phyloP scores from a whole-genome alignment of 2,113 vertebrate species.

The Casuarius casuarius region DNA sequence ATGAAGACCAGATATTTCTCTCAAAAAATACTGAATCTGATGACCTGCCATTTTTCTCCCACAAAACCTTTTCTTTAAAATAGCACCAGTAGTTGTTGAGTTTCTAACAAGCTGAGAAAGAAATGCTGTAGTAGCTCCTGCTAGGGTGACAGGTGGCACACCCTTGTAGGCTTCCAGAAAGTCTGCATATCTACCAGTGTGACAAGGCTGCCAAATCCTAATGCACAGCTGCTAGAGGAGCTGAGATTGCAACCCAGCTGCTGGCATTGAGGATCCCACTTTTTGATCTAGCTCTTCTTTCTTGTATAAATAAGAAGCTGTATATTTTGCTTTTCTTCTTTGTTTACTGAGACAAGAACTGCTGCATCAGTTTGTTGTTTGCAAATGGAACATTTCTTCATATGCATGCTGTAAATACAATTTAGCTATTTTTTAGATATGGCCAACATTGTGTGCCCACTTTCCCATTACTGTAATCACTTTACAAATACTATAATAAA shows the following conservation, averaged over 20 bases:
- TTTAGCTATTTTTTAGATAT: neutral
- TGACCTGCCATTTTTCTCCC: neutral
- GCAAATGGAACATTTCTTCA: neutral
- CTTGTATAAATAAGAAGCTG: neutral
- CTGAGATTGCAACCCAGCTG: neutral
- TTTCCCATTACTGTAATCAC: neutral
- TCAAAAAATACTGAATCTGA: neutral
- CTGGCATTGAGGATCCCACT: neutral
- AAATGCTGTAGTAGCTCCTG: rapidly evolving
- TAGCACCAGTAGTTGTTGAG: neutral
- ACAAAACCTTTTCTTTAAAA: neutral
- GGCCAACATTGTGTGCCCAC: neutral
- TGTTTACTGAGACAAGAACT: neutral
- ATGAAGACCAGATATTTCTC: neutral
- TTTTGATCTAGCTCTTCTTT: neutral
- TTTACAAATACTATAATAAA: constrained; percentile 20
- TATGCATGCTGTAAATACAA: neutral
- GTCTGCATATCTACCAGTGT: neutral
- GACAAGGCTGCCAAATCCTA: neutral
- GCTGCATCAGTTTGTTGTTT: neutral
- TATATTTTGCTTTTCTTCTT: neutral
- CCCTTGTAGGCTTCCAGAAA: neutral
- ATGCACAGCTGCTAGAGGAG: neutral
- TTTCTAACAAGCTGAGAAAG: neutral
- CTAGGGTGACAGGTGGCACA: neutral